Evolutionary conservation across 53 echinoderm and acorn worm species (phyloP).

Genomic region (Zoroaster sp.): DNA sequence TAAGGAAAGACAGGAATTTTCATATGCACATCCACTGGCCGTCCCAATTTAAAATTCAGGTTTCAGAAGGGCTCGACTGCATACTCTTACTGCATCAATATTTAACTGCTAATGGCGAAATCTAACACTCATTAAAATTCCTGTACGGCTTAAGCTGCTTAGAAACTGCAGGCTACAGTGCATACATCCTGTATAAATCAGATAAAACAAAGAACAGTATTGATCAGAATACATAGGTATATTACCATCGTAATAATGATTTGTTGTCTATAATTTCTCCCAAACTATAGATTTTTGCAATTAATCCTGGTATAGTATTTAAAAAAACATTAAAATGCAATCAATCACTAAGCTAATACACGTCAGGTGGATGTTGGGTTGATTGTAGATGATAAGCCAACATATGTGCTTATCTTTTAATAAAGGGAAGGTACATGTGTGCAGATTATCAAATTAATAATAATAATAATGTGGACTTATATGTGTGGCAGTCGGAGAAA

Average conservation of each 20-base stretch:
- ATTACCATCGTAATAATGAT: neutral
- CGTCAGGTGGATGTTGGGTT: neutral
- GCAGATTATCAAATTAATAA: too few relatives aligned
- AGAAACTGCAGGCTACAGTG: neutral
- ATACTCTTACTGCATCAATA: neutral
- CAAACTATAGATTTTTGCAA: neutral
- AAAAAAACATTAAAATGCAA: neutral
- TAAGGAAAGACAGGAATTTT: neutral
- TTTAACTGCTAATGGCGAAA: neutral
- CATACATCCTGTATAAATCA: neutral
- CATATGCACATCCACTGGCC: neutral
- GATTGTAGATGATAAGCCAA: neutral
- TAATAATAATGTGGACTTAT: too few relatives aligned
- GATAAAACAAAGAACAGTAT: neutral
- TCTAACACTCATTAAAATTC: slow-evolving; percentile 31
- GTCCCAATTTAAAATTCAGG: neutral
- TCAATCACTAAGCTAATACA: neutral
- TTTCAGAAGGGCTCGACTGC: neutral
- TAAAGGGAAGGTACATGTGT: too few relatives aligned
- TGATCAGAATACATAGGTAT: neutral
- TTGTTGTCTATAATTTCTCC: neutral
- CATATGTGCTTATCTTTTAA: too few relatives aligned
- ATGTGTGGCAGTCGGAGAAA: too few relatives aligned
- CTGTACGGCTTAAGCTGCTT: neutral
- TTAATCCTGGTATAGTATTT: neutral